Base-by-base conservation (phyloP, 1,140 invertebrate genomes). In the Drosophila ercepeae region DNA sequence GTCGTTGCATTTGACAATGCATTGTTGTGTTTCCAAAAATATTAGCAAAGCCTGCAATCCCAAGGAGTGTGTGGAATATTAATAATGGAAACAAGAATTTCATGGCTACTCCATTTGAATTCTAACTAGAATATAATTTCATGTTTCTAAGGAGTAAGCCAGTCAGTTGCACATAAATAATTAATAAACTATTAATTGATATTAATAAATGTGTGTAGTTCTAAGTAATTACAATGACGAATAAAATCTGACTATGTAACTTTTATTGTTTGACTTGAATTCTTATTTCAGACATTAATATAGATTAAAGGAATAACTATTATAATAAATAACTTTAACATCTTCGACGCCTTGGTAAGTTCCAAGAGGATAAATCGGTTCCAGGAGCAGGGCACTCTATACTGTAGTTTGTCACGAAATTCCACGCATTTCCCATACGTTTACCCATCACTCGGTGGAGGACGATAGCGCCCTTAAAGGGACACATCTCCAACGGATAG, bases 391-490 rank as follows among this genome's bases (percentile, higher is more conserved):
- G 53, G 50, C 90, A 91, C 6, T 72, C 46, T 23, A 75, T 78
- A 19, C 58, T 89, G 53, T 72, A 74, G 57, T 91, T 84, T 2
- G 21, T 21, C 21, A 21, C 2, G 21, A 21, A 21, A 2, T 21
- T 21, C 21, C 21, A 21, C 21, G 4, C 4, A 21, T 2, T 7
- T 7, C 9, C 7, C 6, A 32, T 32, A 8, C 6, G 9, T 7
- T 32, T 7, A 32, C 1, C 2, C 34, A 70, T 75, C 4, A 79
- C 34, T n/a, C 86, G 64, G 59, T 91, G 90, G 27, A 78, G 71
- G 0, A 75, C 65, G 16, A 91, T 81, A 42, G 48, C 78, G 18
- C 89, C 90, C 51, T 78, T 78, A 5, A 78, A 71, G 3, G 72
- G 61, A 48, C 90, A 91, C 36, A 52, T 36, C 9, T 36, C n/a